These are phyloP conservation scores for Agrotis exclamationis DNA, from an alignment of 2,888 invertebrate species.

Conservation along the genomic window DNA sequence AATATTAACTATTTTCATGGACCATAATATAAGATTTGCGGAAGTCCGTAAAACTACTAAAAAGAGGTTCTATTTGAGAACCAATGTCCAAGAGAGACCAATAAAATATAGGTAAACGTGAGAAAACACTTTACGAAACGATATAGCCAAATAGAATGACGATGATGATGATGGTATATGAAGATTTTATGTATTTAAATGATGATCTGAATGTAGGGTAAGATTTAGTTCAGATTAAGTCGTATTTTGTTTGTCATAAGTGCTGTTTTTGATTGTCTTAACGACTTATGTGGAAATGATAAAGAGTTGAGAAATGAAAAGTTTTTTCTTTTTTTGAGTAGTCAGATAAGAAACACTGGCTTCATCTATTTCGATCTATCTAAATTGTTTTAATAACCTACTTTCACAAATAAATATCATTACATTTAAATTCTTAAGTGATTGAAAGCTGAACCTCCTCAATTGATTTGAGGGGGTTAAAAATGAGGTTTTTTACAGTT, in stretches of 20 bases:
- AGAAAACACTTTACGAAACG: slow-evolving; percentile 56
- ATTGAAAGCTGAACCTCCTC: too few relatives aligned
- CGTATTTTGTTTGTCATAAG: not conserved
- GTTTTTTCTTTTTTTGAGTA: too few relatives aligned
- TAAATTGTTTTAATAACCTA: too few relatives aligned
- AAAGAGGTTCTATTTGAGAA: not conserved
- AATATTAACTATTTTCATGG: too few relatives aligned
- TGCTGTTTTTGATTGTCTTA: not conserved
- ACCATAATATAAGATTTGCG: not conserved
- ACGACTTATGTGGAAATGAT: not conserved
- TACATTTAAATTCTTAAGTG: too few relatives aligned
- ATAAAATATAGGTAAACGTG: slow-evolving; percentile 52
- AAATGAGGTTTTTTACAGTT: too few relatives aligned
- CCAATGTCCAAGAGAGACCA: slow-evolving; percentile 2
- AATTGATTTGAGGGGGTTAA: too few relatives aligned
- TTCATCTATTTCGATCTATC: too few relatives aligned
- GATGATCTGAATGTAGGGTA: not conserved
- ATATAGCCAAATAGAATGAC: slow-evolving; percentile 16
- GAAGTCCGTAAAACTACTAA: too few relatives aligned
- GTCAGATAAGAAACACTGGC: too few relatives aligned
- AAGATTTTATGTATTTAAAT: not conserved
- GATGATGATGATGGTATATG: slow-evolving; percentile 4
- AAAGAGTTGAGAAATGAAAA: not conserved
- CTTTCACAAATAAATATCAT: too few relatives aligned
- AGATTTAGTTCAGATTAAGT: not conserved